Evolutionary conservation across 2,797 vertebrate genomes (phyloP).

Genomic region (Coracias cyanogaster): DNA sequence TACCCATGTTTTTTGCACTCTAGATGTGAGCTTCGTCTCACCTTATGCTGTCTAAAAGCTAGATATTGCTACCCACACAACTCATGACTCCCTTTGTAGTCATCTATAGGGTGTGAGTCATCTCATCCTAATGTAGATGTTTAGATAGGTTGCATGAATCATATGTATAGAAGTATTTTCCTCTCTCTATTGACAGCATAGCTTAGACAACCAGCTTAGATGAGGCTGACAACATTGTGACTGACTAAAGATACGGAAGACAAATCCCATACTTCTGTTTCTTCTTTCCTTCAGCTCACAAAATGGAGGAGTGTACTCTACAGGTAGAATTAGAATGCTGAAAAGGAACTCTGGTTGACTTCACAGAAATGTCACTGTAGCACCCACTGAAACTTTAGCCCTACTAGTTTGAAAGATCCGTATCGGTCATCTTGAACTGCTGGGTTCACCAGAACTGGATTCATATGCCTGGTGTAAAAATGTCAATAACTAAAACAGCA

Average conservation of each 20-base stretch:
- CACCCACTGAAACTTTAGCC: not conserved
- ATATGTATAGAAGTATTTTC: not conserved
- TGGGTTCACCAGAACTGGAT: not conserved
- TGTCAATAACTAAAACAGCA: not conserved
- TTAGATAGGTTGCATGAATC: not conserved
- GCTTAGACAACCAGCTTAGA: not conserved
- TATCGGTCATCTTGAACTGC: not conserved
- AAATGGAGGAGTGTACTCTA: not conserved
- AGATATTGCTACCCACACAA: accelerated
- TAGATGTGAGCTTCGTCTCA: not conserved
- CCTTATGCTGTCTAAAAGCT: not conserved
- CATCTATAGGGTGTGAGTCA: not conserved
- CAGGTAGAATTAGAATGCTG: not conserved
- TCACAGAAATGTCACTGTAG: not conserved
- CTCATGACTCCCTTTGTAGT: not conserved
- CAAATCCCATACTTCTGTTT: not conserved
- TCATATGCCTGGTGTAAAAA: not conserved
- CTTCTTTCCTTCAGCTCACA: not conserved
- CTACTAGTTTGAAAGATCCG: not conserved
- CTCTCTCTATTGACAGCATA: not conserved
- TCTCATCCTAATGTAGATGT: not conserved
- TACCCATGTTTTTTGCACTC: not conserved
- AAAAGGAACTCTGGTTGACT: not conserved
- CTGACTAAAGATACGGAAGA: not conserved
- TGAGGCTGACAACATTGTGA: not conserved